These are phyloP conservation scores for Atopsyche davidsoni DNA, from an alignment of 1,140 invertebrate genomes.

Conservation along the genomic window DNA sequence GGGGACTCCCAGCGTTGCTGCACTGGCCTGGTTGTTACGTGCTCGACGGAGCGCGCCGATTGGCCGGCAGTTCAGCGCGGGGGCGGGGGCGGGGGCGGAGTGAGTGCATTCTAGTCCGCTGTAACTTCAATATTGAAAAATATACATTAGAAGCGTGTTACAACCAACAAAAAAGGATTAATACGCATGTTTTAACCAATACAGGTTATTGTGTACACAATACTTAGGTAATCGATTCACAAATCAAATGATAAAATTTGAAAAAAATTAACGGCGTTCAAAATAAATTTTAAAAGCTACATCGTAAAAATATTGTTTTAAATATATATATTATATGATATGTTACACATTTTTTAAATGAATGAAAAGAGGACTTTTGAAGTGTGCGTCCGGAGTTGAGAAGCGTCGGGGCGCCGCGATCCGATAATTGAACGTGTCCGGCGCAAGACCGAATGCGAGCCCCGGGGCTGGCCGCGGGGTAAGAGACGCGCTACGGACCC, in stretches of 20 bases:
- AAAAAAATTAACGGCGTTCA: too few species aligned
- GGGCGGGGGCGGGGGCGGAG: not conserved
- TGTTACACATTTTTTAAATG: too few species aligned
- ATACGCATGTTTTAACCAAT: too few species aligned
- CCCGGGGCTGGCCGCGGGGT: not conserved
- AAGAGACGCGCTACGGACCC: conserved; percentile 1
- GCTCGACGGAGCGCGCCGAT: conserved; percentile 26
- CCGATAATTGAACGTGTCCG: conserved; percentile 16
- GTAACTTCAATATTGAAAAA: too few species aligned
- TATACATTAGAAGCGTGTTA: too few species aligned
- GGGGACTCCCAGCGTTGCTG: conserved; percentile 5
- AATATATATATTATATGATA: too few species aligned
- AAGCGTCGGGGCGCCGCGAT: not conserved
- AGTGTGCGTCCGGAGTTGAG: not conserved
- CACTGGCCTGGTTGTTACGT: conserved; percentile 7
- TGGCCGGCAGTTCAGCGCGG: conserved; percentile 7
- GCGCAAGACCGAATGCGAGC: not conserved
- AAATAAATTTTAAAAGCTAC: too few species aligned
- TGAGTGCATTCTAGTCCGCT: not conserved
- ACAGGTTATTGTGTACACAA: too few species aligned
- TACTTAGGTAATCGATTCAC: too few species aligned
- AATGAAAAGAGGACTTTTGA: not conserved
- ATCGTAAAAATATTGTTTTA: too few species aligned
- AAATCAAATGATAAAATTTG: too few species aligned
- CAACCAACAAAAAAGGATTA: too few species aligned